phyloP scores from a whole-genome alignment of 2,797 vertebrate species.

The Mastacembelus armatus region DNA sequence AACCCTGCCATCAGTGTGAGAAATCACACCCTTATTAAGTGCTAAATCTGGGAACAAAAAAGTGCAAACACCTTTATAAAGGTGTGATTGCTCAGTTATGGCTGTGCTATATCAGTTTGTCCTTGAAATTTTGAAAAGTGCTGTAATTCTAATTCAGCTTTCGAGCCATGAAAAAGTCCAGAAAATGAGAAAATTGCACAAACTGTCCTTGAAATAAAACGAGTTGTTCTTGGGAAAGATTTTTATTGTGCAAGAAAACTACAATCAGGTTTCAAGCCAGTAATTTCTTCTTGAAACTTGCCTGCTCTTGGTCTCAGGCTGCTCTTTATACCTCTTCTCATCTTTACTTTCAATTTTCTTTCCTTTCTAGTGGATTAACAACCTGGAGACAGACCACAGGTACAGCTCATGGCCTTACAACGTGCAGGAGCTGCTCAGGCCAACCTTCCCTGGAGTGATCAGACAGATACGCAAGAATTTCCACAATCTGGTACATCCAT shows the following conservation, averaged over 20 bases:
- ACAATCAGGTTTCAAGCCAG: too few relatives aligned
- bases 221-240: too few relatives aligned
- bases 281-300: neutral
- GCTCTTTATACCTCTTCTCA: neutral
- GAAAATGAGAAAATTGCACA: too few relatives aligned
- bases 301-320: neutral
- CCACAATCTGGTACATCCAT: conserved; percentile 91
- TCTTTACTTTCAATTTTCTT: conserved; percentile 6
- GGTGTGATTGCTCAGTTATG: too few relatives aligned
- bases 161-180: too few relatives aligned
- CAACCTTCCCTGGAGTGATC: conserved; percentile 98
- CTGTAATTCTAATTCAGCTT: too few relatives aligned
- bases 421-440: conserved; percentile 94
- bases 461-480: conserved; percentile 98
- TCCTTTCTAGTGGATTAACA: conserved; percentile 93
- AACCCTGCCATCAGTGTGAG: conserved; percentile 91
- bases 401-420: conserved; percentile 95
- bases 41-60: too few relatives aligned
- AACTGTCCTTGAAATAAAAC: too few relatives aligned
- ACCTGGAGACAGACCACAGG: conserved; percentile 91
- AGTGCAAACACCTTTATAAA: too few relatives aligned
- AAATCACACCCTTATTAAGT: conserved; percentile 3
- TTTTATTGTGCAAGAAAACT: too few relatives aligned
- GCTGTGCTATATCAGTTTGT: too few relatives aligned
- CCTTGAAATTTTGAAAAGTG: too few relatives aligned